Base-by-base conservation (phyloP, 2,113 vertebrate species). In the Puma concolor region DNA sequence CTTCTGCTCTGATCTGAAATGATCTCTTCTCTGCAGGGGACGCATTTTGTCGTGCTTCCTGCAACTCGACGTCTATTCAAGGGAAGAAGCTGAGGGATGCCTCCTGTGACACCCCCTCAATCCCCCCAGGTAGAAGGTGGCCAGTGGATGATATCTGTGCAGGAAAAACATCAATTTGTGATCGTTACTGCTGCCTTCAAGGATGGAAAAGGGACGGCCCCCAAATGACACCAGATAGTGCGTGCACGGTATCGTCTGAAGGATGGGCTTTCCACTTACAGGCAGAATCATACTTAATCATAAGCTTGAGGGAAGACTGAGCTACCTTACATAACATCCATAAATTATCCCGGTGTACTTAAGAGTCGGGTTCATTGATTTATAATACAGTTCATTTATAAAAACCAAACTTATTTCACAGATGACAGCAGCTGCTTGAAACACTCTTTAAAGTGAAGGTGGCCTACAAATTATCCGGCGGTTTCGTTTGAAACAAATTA, bases 341-440 rank as follows among this genome's bases (percentile, higher is more conserved):
- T 96, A 79, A 96, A 95, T 97, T 84, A 97, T 67, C 48, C 97
- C 11, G 0, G 86, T 60, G 77, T 77, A 54, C 88, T 89, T 94
- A 93, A 86, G 96, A 71, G 76, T 71, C 0, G 0, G 94, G 69
- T 33, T 84, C 81, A 33, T 19, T 96, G 98, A 97, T 97, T 97
- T 94, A 90, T 84, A 88, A 52, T 14, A 10, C 44, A 11, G 67
- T 52, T 94, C 97, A 95, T 98, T 97, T 98, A 95, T 95, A 89
- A 96, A 95, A 97, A 60, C 81, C 89, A 69, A 93, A 87, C 95
- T 96, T 92, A 86, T 88, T 82, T 97, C 96, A 38, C 91, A 36
- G 77, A 66, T 80, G 93, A 89, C 94, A 95, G 88, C 48, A 7
- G 31, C 80, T 60, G 94, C 92, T 72, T 67, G 81, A 33, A 86